Evolutionary conservation across 2,113 vertebrate species (phyloP), one percentile per base, ranked within the genome.

Genomic region (Otis tarda): DNA sequence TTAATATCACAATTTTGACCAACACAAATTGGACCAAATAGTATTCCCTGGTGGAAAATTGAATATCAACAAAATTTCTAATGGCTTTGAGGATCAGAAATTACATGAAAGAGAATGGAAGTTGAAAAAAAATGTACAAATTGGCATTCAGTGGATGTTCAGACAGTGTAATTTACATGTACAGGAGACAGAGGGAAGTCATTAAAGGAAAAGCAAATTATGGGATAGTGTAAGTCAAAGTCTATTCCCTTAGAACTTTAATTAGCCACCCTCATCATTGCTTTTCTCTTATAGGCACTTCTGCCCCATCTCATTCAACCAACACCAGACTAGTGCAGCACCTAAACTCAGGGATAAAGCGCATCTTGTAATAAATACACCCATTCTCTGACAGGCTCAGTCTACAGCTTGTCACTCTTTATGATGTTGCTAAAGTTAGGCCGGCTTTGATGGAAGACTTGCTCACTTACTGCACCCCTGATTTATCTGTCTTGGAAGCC

Each of bases 121-220:
- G 12, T 15, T 81, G 25, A 10, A 69, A 91, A 75, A 80, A 79
- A 35, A 9, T 4, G 45, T 20, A 78, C 14, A 57, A 73, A 89
- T 69, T 95, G 77, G 41, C 35, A 93, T 96, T 93, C 92, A 92
- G 43, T 35, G 77, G 43, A 65, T 5, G 4, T 89, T 93, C 88
- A 95, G 77, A 71, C 50, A 78, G 59, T 64, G 45, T 68, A 81
- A 94, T 92, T 96, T 95, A 83, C 73, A 92, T 78, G 39, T 68
- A 86, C 39, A 70, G 52, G 52, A 94, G 83, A 89, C 68, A 89
- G 90, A 93, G 61, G 37, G 56, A 95, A 95, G 35, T 89, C 78
- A 95, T 89, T 93, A 93, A 91, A 93, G 50, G 43, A 91, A 91
- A 95, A 91, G 57, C 8, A 96, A 93, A 93, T 94, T 94, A 87